Evolutionary conservation across 2,797 vertebrate species (phyloP), one percentile per base, ranked within the genome.

Genomic region (Hozukius guyotensis): DNA sequence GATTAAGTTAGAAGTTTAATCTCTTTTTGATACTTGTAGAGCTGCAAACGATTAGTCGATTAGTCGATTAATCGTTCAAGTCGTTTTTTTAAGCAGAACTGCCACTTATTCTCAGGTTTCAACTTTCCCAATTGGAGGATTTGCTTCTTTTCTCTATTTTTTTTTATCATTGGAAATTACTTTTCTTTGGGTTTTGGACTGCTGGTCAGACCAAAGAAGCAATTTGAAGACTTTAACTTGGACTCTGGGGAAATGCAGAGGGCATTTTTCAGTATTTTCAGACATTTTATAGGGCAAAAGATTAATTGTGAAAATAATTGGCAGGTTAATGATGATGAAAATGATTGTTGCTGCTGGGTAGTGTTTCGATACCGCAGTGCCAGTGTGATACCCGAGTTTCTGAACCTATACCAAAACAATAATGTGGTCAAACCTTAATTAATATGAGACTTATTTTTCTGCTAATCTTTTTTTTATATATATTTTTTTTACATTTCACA

Each of bases 371-470:
- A 14, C 8, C 4, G 24, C 38, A 18, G 42, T 46, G 42, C 42
- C 16, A 46, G 13, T 42, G 38, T 16, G 62, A 63, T 38, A 5
- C 22, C n/a, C 2, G 24, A 34, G 11, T 32, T n/a, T n/a, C 18
- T 6, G 31, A 13, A 20, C 18, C 2, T 10, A 1, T 25, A 57
- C 31, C 8, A 8, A 38, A 38, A 38, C 0, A 38, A 38, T 38
- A 14, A 38, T 38, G 36, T 38, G 36, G 36, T 38, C 36, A 38
- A 2, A 38, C 36, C 0, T 38, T 0, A 38, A 6, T 38, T 38
- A 38, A 38, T 38, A 38, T 6, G 0, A 13, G 13, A 14, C 2
- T 2, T 38, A 14, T 18, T 42, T 42, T 1, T 3, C 0, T 42
- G 38, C 38, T 20, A 49, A 49, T 49, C 18, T 49, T 49, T 49